Evolutionary conservation across 2,113 vertebrate species (phyloP), one percentile per base, ranked within the genome.

Genomic region (Zosterops borbonicus): DNA sequence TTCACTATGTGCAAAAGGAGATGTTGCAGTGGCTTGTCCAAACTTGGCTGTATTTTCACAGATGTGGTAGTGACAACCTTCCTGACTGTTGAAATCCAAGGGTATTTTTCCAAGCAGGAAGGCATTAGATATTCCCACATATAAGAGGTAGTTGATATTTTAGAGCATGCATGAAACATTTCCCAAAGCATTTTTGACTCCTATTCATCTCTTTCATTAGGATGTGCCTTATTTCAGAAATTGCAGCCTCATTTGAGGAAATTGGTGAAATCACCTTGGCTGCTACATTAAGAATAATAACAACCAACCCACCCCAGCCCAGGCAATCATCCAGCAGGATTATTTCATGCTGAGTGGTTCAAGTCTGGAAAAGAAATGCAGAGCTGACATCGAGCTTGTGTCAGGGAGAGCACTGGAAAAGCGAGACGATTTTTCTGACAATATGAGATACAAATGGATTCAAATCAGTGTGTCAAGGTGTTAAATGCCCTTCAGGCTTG

Each of bases 361-460:
- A 63, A 24, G 39, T 35, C 42, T 59, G 77, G 65, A 33, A 53
- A 75, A 83, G 86, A 67, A 92, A 47, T 3, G 24, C 37, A 27
- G 42, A 81, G 60, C 83, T 87, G 86, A 33, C 22, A 37, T 55
- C 33, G 25, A 31, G 59, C 33, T 62, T 0, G 0, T 74, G 6
- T 27, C 53, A n/a, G 3, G 11, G 64, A 59, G 56, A 39, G 20
- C 0, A 0, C 39, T 75, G 47, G 55, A 33, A 12, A 67, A 55
- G 42, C 0, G 2, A 25, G 0, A 0, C 0, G 2, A 4, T 41
- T 44, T 24, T 74, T 67, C 19, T 79, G 64, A 5, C 47, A 35
- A 6, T 60, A 5, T 8, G 29, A 39, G 23, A 31, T 17, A 22
- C 1, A n/a, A 27, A 47, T 5, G 2, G 65, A 37, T 73, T 73